phyloP scores from a whole-genome alignment of 2,797 vertebrate genomes.

The Acipenser oxyrinchus region DNA sequence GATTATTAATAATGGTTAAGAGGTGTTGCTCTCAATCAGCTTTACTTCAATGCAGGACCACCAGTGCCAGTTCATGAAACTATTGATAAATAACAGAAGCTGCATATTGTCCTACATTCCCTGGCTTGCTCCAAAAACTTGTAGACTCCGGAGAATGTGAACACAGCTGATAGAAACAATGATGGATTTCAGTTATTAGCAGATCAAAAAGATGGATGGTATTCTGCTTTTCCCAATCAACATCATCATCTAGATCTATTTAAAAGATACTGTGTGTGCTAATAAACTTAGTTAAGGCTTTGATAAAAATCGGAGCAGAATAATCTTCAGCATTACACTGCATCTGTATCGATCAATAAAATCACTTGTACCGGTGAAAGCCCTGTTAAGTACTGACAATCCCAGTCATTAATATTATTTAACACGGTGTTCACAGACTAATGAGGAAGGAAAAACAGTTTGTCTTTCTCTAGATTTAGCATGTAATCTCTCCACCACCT shows the following conservation, averaged over 20 bases:
- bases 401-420: conserved; percentile 98
- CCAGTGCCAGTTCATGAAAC: conserved; percentile 17
- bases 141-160: conserved; percentile 50
- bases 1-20: conserved; percentile 1
- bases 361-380: conserved; percentile 83
- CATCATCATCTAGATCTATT: conserved; percentile 99
- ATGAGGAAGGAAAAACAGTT: conserved; percentile 86
- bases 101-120: conserved; percentile 41
- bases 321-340: conserved; percentile 75
- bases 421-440: conserved; percentile 82
- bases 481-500: background rate
- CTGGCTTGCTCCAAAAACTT: conserved; percentile 45
- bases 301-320: conserved; percentile 88
- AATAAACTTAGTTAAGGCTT: conserved; percentile 96
- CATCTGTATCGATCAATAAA: conserved; percentile 85
- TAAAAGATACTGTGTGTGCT: conserved; percentile 85
- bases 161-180: conserved; percentile 65
- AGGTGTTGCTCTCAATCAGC: background rate
- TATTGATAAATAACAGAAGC: conserved; percentile 28
- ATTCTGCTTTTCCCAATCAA: conserved; percentile 88
- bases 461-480: conserved; percentile 40
- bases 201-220: conserved; percentile 97
- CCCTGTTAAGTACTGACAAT: conserved; percentile 86
- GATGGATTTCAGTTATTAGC: conserved; percentile 99
- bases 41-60: background rate